Evolutionary conservation across 2,888 invertebrate species (phyloP).

Genomic region (Hydrotaea diabolus): DNA sequence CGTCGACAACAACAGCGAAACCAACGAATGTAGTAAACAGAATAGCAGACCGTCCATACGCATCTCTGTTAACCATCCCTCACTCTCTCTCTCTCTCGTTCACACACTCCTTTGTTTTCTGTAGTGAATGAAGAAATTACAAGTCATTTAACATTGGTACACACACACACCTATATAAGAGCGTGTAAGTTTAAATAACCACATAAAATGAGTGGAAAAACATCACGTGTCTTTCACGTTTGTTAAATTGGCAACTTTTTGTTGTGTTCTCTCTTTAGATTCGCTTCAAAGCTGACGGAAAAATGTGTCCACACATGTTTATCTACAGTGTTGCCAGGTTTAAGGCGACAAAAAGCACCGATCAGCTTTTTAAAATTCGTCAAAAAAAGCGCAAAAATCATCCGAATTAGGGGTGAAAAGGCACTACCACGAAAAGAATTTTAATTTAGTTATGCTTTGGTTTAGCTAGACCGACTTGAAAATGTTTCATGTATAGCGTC

Average conservation of each 20-base stretch:
- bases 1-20: neutral
- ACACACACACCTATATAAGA: neutral
- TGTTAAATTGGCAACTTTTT: neutral
- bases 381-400: no score
- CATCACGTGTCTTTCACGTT: conserved; percentile 25
- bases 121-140: neutral
- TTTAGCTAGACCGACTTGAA: no score
- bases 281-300: neutral
- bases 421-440: no score
- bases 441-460: no score
- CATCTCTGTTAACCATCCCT: neutral
- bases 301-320: no score
- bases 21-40: neutral
- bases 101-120: neutral
- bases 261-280: neutral
- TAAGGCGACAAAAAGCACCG: no score
- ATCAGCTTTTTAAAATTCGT: no score
- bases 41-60: neutral
- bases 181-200: neutral
- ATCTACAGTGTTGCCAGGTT: no score
- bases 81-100: neutral
- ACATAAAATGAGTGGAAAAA: neutral
- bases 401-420: no score
- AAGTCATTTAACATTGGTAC: neutral
- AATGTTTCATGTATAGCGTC: no score